Conservation (phyloP, 2,888 invertebrate species). For the Apotomis turbidana region DNA sequence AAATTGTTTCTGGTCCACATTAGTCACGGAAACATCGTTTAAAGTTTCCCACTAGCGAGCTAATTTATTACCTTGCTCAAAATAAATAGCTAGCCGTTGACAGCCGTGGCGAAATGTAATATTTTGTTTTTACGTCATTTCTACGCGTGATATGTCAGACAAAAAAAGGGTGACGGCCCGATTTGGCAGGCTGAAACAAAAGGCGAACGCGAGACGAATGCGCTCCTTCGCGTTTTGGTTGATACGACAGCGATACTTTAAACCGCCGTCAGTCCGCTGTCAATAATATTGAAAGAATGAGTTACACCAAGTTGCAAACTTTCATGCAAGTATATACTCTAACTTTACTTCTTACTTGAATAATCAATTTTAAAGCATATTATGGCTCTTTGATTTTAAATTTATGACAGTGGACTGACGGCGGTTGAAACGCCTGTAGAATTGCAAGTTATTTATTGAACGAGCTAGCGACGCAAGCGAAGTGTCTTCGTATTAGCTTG, state of each 20-base stretch:
- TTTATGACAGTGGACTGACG: too few relatives aligned
- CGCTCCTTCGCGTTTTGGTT: constrained; percentile 46
- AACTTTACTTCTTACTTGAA: too few relatives aligned
- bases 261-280: too few relatives aligned
- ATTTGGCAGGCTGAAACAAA: constrained; percentile 63
- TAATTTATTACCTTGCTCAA: constrained; percentile 69
- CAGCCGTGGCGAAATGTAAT: constrained; percentile 72
- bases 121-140: constrained; percentile 75
- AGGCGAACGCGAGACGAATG: constrained; percentile 61
- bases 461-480: too few relatives aligned
- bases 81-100: constrained; percentile 71
- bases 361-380: too few relatives aligned
- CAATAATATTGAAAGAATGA: too few relatives aligned
- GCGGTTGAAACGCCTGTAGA: too few relatives aligned
- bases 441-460: too few relatives aligned
- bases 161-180: constrained; percentile 70
- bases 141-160: constrained; percentile 63
- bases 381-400: too few relatives aligned
- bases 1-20: constrained; percentile 40
- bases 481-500: too few relatives aligned
- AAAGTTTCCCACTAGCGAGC: constrained; percentile 57
- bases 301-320: too few relatives aligned
- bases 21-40: constrained; percentile 44
- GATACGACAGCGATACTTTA: not conserved
- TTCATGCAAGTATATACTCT: too few relatives aligned